Evolutionary conservation across 2,888 invertebrate genomes (phyloP).

Genomic region (Caenorhabditis japonica): DNA sequence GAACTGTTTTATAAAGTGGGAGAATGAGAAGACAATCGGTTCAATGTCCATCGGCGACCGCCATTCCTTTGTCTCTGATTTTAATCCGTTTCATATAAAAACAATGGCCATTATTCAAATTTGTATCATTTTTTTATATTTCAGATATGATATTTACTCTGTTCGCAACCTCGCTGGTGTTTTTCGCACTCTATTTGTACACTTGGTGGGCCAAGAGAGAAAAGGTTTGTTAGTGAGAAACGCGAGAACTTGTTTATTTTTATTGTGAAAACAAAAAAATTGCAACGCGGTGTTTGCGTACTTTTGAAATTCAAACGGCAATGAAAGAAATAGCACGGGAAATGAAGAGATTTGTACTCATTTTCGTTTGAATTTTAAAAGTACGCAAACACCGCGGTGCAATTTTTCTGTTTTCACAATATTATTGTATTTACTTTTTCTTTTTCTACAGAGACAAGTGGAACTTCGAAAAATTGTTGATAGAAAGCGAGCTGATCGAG

Average conservation of each 20-base stretch:
- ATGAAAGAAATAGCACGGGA: too few species aligned
- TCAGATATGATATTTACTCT: conserved; percentile 29
- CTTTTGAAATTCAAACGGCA: too few species aligned
- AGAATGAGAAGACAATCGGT: background rate
- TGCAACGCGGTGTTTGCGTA: too few species aligned
- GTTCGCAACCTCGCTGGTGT: conserved; percentile 13
- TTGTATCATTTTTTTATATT: conserved; percentile 26
- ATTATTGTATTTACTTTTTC: too few species aligned
- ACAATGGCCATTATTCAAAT: conserved; percentile 1
- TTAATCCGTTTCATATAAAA: conserved; percentile 39
- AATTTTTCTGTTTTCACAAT: too few species aligned
- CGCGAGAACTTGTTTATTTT: background rate
- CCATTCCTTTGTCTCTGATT: conserved; percentile 30
- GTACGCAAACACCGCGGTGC: too few species aligned
- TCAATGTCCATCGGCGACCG: conserved; percentile 34
- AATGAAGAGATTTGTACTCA: too few species aligned
- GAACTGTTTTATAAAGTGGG: conserved; percentile 40
- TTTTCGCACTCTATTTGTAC: conserved; percentile 29
- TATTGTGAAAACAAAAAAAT: too few species aligned
- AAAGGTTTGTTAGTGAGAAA: conserved; percentile 19
- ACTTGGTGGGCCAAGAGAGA: conserved; percentile 31
- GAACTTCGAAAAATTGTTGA: conserved; percentile 56
- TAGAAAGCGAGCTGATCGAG: conserved; percentile 52
- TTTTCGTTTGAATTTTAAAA: too few species aligned
- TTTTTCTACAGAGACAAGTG: conserved; percentile 42